These are phyloP conservation scores for Phenganax marumi DNA, from an alignment of 92 coral and sea anemone genomes.

Conservation along the genomic window DNA sequence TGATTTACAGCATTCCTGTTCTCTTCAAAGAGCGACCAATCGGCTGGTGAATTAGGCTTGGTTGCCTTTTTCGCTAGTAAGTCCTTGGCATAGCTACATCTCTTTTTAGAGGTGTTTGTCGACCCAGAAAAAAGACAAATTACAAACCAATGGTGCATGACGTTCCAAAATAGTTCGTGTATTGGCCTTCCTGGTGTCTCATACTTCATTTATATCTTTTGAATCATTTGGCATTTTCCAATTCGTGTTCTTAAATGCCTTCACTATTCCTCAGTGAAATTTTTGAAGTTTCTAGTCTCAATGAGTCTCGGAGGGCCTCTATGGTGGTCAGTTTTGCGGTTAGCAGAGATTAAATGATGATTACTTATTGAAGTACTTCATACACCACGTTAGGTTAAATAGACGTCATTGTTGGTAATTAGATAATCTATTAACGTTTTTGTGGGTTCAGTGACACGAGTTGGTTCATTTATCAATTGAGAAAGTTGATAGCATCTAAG, in stretches of 20 bases:
- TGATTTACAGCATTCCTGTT: conserved; percentile 37
- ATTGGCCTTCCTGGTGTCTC: conserved; percentile 23
- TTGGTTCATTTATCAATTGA: conserved; percentile 37
- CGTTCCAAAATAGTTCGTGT: background rate
- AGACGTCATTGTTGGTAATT: conserved; percentile 45
- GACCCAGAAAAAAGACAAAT: conserved; percentile 54
- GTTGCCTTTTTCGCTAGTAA: conserved; percentile 42
- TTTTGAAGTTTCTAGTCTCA: conserved; percentile 36
- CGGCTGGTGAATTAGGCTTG: conserved; percentile 30
- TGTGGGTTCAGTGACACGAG: conserved; percentile 41
- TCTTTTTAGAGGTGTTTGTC: conserved; percentile 31
- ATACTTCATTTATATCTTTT: background rate
- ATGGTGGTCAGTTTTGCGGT: conserved; percentile 49
- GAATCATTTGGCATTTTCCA: conserved; percentile 19
- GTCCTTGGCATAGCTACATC: conserved; percentile 51
- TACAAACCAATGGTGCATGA: conserved; percentile 43
- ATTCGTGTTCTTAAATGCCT: conserved; percentile 13
- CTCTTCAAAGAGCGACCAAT: conserved; percentile 31
- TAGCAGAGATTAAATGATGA: conserved; percentile 53
- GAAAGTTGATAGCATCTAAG: conserved; percentile 1
- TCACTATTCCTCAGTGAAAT: conserved; percentile 2
- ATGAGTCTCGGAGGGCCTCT: conserved; percentile 58
- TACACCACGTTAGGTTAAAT: conserved; percentile 43
- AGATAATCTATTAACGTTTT: conserved; percentile 53
- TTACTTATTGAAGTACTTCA: conserved; percentile 48